Evolutionary conservation across 2,113 vertebrate species (phyloP).

Genomic region (Pelusios castaneus): DNA sequence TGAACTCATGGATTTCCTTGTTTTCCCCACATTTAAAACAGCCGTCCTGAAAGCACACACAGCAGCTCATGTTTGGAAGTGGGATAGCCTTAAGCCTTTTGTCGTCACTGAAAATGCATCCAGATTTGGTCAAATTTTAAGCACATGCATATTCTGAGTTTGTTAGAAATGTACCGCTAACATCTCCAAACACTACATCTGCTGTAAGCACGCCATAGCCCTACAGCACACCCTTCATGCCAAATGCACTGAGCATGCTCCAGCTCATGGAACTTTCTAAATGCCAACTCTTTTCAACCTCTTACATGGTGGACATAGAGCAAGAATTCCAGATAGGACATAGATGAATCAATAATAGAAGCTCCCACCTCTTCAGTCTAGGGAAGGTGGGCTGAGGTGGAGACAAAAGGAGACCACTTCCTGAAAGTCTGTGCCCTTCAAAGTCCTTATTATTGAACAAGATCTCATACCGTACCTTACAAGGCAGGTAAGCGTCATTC

Average conservation of each 20-base stretch:
- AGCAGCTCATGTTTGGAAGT: background rate
- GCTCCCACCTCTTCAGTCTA: background rate
- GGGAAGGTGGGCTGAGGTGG: background rate
- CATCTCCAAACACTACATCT: background rate
- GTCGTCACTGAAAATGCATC: background rate
- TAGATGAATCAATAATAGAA: background rate
- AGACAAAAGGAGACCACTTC: background rate
- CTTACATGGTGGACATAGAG: background rate
- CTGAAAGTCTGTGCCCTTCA: background rate
- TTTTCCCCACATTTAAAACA: background rate
- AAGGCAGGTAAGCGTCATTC: background rate
- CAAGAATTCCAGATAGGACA: background rate
- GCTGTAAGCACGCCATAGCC: no score
- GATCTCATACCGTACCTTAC: background rate
- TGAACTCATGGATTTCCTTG: background rate
- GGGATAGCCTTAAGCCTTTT: background rate
- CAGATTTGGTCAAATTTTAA: background rate
- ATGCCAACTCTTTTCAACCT: rapidly evolving
- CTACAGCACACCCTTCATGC: no score
- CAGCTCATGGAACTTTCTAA: background rate
- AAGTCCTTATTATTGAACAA: background rate
- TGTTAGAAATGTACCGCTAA: background rate
- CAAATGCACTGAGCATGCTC: background rate
- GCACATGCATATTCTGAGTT: rapidly evolving
- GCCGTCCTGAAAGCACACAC: background rate